Evolutionary conservation across 2,888 invertebrate species (phyloP).

Genomic region (Poecilus cupreus): DNA sequence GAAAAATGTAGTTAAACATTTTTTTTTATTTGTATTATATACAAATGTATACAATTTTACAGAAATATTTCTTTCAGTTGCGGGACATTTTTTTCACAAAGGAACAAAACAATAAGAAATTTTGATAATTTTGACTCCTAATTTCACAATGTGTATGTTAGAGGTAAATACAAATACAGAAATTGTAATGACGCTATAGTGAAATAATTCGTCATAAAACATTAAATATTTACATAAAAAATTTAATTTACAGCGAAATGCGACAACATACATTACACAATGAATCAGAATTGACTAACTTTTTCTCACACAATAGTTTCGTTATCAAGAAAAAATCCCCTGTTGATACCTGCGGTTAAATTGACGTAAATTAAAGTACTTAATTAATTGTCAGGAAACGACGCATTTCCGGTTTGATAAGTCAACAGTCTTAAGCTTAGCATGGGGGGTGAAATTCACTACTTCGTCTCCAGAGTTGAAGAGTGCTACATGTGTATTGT

Average conservation of each 20-base stretch:
- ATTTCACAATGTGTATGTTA: too few relatives aligned
- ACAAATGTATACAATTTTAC: too few relatives aligned
- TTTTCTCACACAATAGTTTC: not conserved
- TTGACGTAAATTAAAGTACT: not conserved
- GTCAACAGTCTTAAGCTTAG: not conserved
- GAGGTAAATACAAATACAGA: too few relatives aligned
- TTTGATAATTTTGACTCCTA: too few relatives aligned
- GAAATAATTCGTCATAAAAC: not conserved
- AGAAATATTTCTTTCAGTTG: too few relatives aligned
- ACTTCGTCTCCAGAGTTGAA: not conserved
- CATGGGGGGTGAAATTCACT: not conserved
- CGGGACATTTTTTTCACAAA: too few relatives aligned
- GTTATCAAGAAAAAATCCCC: not conserved
- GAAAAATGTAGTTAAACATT: too few relatives aligned
- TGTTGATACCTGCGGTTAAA: conserved; percentile 26
- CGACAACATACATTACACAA: conserved; percentile 3
- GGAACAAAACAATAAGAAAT: too few relatives aligned
- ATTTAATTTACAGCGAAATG: not conserved
- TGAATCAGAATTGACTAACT: not conserved
- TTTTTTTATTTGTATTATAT: too few relatives aligned
- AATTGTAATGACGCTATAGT: too few relatives aligned
- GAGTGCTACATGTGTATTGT: not conserved
- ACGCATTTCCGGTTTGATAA: conserved; percentile 11
- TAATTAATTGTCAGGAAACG: not conserved
- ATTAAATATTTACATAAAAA: not conserved